Base-by-base conservation (phyloP, 2,797 vertebrate species). In the Clarias pachynema region DNA sequence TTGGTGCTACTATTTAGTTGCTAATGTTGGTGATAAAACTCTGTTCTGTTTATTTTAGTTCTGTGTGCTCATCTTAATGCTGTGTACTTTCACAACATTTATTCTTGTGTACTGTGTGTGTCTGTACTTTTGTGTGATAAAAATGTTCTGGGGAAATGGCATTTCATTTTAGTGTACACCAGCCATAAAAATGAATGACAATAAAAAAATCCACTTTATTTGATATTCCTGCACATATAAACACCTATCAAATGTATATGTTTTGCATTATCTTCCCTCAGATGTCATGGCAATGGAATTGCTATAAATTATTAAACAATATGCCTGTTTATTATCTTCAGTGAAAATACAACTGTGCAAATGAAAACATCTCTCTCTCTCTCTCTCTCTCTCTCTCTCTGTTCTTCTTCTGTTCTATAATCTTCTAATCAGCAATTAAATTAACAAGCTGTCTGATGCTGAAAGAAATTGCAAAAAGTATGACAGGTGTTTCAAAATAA, bases 361-460 rank as follows among this genome's bases (percentile, higher is more conserved):
- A 9, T 70, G 31, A 73, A 15, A 49, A 49, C 24, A 72, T 37
- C 29, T 66, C 4, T 29, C 31, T 44, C 63, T 79, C 82, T 72
- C 81, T 66, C 82, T 81, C 87, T 74, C 82, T 73, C 15, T 92
- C 89, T 92, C 93, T 93, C 84, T 91, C 91, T 75, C 79, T 82
- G 69, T 60, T 34, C 56, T 69, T 60, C 31, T 31, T 44, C 68
- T 82, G 24, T 63, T 69, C 20, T 37, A 82, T 14, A 37, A 37
- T 44, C 49, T 31, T 56, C 34, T 56, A 7, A 37, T n/a, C 31
- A 70, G n/a, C 24, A 26, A 59, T 56, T 15, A 40, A 56, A 44
- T 68, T 14, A 44, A 73, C 22, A 73, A 73, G 24, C 12, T 56
- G 68, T 59, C 31, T 37, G 65, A 82, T 68, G 31, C 80, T 9